These are phyloP conservation scores for Cryptophagus acutangulus DNA, from an alignment of 2,888 invertebrate genomes.

Conservation along the genomic window DNA sequence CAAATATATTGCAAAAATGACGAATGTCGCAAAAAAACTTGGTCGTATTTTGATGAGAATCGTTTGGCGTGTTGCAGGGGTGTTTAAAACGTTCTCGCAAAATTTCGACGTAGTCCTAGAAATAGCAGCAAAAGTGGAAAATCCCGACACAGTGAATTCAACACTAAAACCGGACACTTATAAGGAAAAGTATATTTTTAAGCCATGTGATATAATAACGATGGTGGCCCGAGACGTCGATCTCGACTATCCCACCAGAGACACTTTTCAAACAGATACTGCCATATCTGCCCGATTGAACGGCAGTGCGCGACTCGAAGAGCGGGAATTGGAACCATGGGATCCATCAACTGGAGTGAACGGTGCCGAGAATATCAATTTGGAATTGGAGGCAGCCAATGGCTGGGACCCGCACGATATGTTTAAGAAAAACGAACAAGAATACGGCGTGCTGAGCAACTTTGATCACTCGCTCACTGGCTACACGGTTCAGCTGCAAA, in stretches of 20 bases:
- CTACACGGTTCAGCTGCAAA: slow-evolving; percentile 84
- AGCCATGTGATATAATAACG: slow-evolving; percentile 76
- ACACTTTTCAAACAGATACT: slow-evolving; percentile 83
- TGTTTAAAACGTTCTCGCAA: slow-evolving; percentile 84
- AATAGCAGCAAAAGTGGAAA: slow-evolving; percentile 77
- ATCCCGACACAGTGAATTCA: slow-evolving; percentile 51
- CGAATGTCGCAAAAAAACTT: too few relatives aligned
- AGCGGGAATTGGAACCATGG: slow-evolving; percentile 89
- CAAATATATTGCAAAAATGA: too few relatives aligned
- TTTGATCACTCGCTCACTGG: slow-evolving; percentile 88
- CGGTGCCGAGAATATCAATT: slow-evolving; percentile 53
- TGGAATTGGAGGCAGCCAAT: slow-evolving; percentile 74
- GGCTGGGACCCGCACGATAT: slow-evolving; percentile 97
- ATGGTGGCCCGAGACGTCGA: slow-evolving; percentile 81
- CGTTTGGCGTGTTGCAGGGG: too few relatives aligned
- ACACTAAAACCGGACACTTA: slow-evolving; percentile 63
- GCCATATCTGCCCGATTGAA: slow-evolving; percentile 74
- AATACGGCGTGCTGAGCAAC: slow-evolving; percentile 88
- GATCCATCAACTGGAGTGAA: slow-evolving; percentile 55
- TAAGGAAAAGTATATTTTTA: slow-evolving; percentile 78
- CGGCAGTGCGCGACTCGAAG: slow-evolving; percentile 49
- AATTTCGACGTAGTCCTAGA: slow-evolving; percentile 84
- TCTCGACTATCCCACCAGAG: slow-evolving; percentile 81
- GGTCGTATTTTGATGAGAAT: too few relatives aligned
- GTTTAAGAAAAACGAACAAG: slow-evolving; percentile 89